Percentiles rank a stretch among this genome's conserved stretches.
Conservation (phyloP, 2,797 vertebrate species). For the Rhinichthys osculus region DNA sequence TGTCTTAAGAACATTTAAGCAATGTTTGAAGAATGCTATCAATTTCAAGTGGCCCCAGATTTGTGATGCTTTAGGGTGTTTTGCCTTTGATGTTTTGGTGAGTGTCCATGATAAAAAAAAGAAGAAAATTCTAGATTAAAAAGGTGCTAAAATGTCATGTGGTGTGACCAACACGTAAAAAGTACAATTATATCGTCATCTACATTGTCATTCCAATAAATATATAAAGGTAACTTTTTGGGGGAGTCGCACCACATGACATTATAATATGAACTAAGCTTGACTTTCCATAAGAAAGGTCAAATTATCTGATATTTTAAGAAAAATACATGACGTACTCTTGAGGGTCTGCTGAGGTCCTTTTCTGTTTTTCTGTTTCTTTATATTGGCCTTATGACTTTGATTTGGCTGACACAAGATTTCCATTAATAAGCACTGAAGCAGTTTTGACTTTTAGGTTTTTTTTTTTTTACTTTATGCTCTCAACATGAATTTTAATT, state of each 20-base stretch:
- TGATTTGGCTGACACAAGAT: neutral
- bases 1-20: neutral
- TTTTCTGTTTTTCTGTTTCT: neutral
- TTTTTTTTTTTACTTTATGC: neutral
- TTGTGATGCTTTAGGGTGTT: neutral
- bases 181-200: neutral
- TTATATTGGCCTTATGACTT: neutral
- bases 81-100: neutral
- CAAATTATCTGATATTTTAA: neutral
- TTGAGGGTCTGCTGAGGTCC: neutral
- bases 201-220: neutral
- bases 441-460: too few relatives aligned
- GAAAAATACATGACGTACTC: neutral
- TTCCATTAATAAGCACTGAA: neutral
- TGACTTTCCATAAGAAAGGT: neutral
- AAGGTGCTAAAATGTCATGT: neutral
- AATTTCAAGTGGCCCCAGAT: neutral
- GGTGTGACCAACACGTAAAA: neutral
- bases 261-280: neutral
- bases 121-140: neutral
- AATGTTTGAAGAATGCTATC: neutral
- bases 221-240: neutral
- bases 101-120: neutral
- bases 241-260: neutral
- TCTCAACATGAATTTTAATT: neutral